Base-by-base conservation (phyloP, 2,113 vertebrate genomes). In the Pygoscelis antarcticus region DNA sequence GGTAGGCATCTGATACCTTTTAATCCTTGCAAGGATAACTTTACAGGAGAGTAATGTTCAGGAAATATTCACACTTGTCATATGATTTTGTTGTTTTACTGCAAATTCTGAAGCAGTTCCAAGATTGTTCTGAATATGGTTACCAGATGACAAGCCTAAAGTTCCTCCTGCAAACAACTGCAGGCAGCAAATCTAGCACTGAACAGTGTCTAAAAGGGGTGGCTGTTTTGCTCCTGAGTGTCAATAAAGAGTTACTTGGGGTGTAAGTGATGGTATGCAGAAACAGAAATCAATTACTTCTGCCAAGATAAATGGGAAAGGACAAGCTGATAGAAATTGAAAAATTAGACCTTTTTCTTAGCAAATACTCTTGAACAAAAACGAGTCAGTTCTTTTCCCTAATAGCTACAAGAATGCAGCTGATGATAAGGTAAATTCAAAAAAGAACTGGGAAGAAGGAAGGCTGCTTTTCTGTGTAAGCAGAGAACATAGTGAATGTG, bases 401-500 rank as follows among this genome's bases (percentile, higher is more conserved):
- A 89, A n/a, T 16, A 79, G 7, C 46, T 57, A 32, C 29, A 62
- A 57, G 51, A 62, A 83, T 74, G 54, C 49, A 83, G 55, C 7
- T 61, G 13, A 52, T 68, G 30, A 18, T 82, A 60, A 77, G 11
- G 51, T 57, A 76, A 71, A 44, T 62, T 38, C 4, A 80, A 54
- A 71, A 76, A 76, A 44, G 2, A 44, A 20, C 4, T 9, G 11
- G 16, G 16, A 51, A 57, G 23, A 62, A 64, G 20, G 36, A 62
- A 76, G 27, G 13, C 32, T 87, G 42, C 18, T 86, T 86, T 70
- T 61, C 55, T 60, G 13, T 36, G 7, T 80, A 61, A 65, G n/a
- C 30, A 78, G 46, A 61, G 9, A 79, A 49, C 13, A 10, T 7
- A 22, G 26, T 25, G 61, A 64, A n/a, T 0, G 0, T 51, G 49